Conservation (phyloP, 1,140 invertebrate genomes). For the Drosophila novamexicana region DNA sequence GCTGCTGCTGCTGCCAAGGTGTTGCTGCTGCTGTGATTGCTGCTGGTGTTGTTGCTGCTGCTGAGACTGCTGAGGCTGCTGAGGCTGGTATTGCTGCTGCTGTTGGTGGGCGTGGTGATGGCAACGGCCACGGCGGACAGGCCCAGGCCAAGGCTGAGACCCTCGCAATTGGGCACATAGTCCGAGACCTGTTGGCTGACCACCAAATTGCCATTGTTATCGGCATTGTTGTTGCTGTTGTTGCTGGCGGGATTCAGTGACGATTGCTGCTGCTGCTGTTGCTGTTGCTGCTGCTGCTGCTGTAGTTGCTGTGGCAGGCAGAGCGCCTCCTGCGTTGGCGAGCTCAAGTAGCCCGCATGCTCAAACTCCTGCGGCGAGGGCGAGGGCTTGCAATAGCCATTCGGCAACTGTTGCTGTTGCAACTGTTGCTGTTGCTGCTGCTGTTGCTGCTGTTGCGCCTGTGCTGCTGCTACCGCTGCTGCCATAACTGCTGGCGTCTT, state of each 20-base stretch:
- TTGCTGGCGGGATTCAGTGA: constrained; percentile 56
- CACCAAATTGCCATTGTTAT: constrained; percentile 39
- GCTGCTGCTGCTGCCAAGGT: constrained; percentile 17
- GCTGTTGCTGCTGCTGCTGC: constrained; percentile 40
- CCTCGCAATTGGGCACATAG: constrained; percentile 71
- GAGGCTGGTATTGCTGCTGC: constrained; percentile 28
- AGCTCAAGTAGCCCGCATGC: constrained; percentile 71
- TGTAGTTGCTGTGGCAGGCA: constrained; percentile 50
- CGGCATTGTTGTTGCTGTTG: constrained; percentile 36
- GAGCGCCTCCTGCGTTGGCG: constrained; percentile 68
- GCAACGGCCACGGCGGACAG: constrained; percentile 35
- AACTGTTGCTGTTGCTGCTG: constrained; percentile 27
- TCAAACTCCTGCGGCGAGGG: constrained; percentile 77
- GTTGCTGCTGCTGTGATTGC: constrained; percentile 21
- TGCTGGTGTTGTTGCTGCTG: constrained; percentile 32
- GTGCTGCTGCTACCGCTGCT: constrained; percentile 32
- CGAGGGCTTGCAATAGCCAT: constrained; percentile 81
- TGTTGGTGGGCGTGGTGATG: constrained; percentile 32
- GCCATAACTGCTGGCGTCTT: constrained; percentile 62
- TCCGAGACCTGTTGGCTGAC: constrained; percentile 58
- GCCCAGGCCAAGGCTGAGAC: constrained; percentile 31
- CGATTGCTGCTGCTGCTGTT: constrained; percentile 33
- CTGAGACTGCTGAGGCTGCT: constrained; percentile 24
- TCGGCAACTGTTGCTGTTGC: constrained; percentile 64
- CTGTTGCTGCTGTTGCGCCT: constrained; percentile 26